Evolutionary conservation across 1,140 invertebrate species (phyloP).

Genomic region (Mizuhopecten yessoensis): DNA sequence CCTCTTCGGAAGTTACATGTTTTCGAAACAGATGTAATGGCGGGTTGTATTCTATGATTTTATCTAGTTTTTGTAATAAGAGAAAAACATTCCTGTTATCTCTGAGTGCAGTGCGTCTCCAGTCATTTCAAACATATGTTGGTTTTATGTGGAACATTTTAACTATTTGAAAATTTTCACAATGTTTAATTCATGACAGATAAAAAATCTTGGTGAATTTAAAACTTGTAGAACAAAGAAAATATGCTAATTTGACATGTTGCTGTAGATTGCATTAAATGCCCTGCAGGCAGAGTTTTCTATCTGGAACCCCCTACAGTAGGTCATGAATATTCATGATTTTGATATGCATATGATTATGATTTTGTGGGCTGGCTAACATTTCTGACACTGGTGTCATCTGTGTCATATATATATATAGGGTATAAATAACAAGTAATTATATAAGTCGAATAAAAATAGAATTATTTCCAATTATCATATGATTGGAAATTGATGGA

Average conservation of each 20-base stretch:
- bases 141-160: not conserved
- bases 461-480: too few relatives aligned
- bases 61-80: not conserved
- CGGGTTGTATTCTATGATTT: not conserved
- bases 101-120: not conserved
- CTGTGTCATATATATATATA: too few relatives aligned
- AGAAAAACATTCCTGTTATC: not conserved
- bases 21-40: not conserved
- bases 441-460: too few relatives aligned
- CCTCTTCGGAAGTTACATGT: too few relatives aligned
- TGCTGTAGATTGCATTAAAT: not conserved
- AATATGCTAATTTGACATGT: not conserved
- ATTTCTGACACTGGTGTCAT: not conserved
- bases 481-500: too few relatives aligned
- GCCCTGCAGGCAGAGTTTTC: not conserved
- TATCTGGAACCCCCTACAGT: not conserved
- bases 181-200: constrained; percentile 22
- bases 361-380: not conserved
- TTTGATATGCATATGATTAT: not conserved
- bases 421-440: too few relatives aligned
- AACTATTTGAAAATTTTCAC: not conserved
- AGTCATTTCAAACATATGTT: not conserved
- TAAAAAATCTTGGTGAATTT: constrained; percentile 5
- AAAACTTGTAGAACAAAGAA: not conserved
- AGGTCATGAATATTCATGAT: not conserved